Conservation (phyloP, 2,113 vertebrate species). For the Sorex araneus region DNA sequence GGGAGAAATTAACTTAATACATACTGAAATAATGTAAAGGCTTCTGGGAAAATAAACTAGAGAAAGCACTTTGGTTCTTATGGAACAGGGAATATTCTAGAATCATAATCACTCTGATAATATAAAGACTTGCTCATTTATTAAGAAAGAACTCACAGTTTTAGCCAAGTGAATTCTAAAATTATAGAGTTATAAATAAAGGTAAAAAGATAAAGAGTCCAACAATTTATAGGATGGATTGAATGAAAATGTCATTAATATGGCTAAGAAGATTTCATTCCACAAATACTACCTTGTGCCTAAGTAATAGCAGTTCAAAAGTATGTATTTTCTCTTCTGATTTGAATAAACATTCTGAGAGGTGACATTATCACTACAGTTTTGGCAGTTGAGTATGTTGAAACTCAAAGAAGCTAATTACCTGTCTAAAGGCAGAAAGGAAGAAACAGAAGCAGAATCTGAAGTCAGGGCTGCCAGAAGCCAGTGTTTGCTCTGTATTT, state of each 20-base stretch:
- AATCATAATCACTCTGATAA: not conserved
- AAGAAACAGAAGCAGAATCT: slow-evolving; percentile 22
- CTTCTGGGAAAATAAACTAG: not conserved
- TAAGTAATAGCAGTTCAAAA: not conserved
- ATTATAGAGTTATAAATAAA: not conserved
- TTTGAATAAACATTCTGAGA: slow-evolving; percentile 25
- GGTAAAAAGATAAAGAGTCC: not conserved
- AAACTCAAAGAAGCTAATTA: slow-evolving; percentile 16
- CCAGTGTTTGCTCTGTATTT: not conserved
- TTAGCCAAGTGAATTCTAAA: not conserved
- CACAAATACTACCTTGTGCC: not conserved
- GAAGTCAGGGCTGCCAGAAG: not conserved
- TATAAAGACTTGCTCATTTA: not conserved
- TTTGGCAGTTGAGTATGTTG: not conserved
- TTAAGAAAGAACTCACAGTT: not conserved
- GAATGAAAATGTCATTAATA: not conserved
- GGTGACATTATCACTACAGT: not conserved
- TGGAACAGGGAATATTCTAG: not conserved
- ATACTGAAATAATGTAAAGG: not conserved
- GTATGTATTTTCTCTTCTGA: not conserved
- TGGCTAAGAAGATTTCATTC: slow-evolving; percentile 8
- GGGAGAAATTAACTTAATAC: not conserved
- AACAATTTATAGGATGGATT: not conserved
- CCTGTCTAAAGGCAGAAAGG: not conserved
- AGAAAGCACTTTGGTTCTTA: not conserved